Conservation (phyloP, 2,888 invertebrate species). For the Eupithecia subumbrata region DNA sequence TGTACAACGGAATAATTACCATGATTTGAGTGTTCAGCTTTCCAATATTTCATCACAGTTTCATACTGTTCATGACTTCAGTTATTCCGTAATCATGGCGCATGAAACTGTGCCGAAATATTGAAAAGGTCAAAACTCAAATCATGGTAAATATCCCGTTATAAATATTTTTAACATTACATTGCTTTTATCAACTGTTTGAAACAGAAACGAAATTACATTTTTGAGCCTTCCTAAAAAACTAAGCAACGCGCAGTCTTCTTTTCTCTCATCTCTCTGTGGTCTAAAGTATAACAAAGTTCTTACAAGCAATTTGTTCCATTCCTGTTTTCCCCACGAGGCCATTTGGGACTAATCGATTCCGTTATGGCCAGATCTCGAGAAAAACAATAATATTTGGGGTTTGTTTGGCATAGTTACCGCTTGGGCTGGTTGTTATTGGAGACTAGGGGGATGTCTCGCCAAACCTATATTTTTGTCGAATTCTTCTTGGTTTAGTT, state of each 20-base stretch:
- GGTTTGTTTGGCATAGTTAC: conserved; percentile 14
- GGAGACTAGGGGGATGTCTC: not conserved
- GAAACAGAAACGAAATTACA: not conserved
- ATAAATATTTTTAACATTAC: too few species aligned
- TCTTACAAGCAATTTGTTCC: conserved; percentile 47
- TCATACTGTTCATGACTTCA: too few species aligned
- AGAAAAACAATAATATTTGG: conserved; percentile 19
- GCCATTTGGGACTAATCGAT: conserved; percentile 45
- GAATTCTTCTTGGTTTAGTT: not conserved
- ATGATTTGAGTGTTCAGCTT: too few species aligned
- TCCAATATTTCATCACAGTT: too few species aligned
- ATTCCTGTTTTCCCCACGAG: conserved; percentile 45
- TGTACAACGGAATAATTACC: too few species aligned
- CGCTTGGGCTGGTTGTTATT: conserved; percentile 3
- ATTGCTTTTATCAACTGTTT: too few species aligned
- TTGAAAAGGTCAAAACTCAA: too few species aligned
- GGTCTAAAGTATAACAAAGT: conserved; percentile 3
- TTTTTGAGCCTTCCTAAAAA: not conserved
- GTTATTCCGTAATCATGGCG: too few species aligned
- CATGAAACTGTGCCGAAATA: too few species aligned
- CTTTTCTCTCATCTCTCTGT: not conserved
- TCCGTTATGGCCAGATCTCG: conserved; percentile 23
- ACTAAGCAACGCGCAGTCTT: not conserved
- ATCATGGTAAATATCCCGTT: too few species aligned
- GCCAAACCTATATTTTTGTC: not conserved